phyloP scores from a whole-genome alignment of 2,797 vertebrate species.

The Crenuchus spilurus region DNA sequence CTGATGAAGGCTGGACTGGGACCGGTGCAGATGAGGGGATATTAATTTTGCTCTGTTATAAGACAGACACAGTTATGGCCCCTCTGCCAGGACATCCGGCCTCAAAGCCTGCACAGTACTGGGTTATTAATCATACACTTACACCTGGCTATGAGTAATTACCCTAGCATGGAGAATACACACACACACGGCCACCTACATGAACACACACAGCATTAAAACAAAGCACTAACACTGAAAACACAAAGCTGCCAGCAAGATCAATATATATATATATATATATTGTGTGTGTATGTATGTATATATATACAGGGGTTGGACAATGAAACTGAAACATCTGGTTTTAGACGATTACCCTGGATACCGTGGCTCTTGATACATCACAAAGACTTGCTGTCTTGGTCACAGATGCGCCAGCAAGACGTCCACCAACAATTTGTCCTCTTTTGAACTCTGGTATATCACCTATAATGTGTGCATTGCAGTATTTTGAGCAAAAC shows the following conservation, averaged over 20 bases:
- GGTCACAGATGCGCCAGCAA: too few relatives aligned
- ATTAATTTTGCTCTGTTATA: conserved; percentile 66
- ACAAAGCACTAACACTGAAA: conserved; percentile 10
- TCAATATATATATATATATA: too few relatives aligned
- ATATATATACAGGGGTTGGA: too few relatives aligned
- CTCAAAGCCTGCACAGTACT: conserved; percentile 69
- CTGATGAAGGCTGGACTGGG: conserved; percentile 22
- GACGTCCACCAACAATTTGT: too few relatives aligned
- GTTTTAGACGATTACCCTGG: too few relatives aligned
- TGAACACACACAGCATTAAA: conserved; percentile 1
- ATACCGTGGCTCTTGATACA: too few relatives aligned
- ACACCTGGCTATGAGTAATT: conserved; percentile 77
- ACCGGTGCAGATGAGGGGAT: conserved; percentile 36
- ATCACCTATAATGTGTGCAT: too few relatives aligned
- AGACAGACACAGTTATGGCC: conserved; percentile 65
- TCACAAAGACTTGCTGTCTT: too few relatives aligned
- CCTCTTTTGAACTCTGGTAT: too few relatives aligned
- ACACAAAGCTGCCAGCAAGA: neutral
- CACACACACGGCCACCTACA: conserved; percentile 2
- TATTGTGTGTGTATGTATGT: too few relatives aligned
- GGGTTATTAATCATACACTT: conserved; percentile 78
- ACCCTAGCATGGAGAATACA: conserved; percentile 59
- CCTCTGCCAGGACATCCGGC: conserved; percentile 69
- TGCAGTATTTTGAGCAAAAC: too few relatives aligned
- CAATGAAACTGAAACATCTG: too few relatives aligned